Evolutionary conservation across 1,140 invertebrate genomes (phyloP), one percentile per base, ranked within the genome.

Genomic region (Caenorhabditis brenneri): DNA sequence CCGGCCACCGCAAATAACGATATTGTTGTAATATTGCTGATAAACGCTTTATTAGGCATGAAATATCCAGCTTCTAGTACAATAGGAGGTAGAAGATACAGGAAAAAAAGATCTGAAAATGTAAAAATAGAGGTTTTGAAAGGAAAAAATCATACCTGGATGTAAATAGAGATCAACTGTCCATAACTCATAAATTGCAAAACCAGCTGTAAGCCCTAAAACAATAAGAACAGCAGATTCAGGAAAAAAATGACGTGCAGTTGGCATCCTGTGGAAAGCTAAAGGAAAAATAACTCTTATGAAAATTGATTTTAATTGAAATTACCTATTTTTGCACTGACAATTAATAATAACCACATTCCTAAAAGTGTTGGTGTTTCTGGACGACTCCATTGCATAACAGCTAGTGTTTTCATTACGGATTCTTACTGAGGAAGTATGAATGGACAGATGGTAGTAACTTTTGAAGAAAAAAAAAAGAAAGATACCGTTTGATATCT

Each of bases 1-100:
- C 93, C 93, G 86, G 97, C 92, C 55, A 98, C 96, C 86, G 97
- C 97, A 92, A 97, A 98, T 24, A 97, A 92, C 36, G 98, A 91
- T 88, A 99, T 97, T 33, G 96, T 97, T 82, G 96, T 96, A 84
- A 99, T 92, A 91, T 99, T 96, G 90, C 97, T 96, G 91, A 97
- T 97, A 92, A 99, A 98, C 85, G 92, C 91, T 83, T 96, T 93
- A 92, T 98, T 97, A 79, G 97, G 96, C 95, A 99, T 97, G 91
- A 97, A 98, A 91, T 97, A 99, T 2, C 96, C 96, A 9, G 96
- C 96, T 90, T 98, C 97, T 84, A 99, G 92, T 83, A 98, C 97
- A 88, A 98, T 98, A 9, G 86, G 86, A 33, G 86, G 86, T 46
- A 87, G 58, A 24, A 87, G 81, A 46, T 87, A 87, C 0, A 87